Percentiles rank a stretch among this genome's conserved stretches.
phyloP scores from a whole-genome alignment of 2,888 invertebrate species.

The Caradrina kadenii region DNA sequence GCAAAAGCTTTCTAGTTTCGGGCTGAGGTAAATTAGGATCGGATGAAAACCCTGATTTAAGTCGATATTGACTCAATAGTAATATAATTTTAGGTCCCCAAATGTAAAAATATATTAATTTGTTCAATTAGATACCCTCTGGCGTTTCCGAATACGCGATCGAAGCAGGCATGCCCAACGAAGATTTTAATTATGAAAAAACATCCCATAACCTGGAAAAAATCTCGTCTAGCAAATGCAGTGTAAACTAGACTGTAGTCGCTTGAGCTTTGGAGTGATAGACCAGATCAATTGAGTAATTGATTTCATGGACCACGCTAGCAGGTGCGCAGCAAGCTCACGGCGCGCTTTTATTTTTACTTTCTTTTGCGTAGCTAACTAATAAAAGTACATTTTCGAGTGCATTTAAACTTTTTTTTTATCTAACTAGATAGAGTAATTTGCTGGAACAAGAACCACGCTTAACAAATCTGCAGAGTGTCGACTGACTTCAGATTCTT shows the following conservation, averaged over 20 bases:
- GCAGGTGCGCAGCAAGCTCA: background rate
- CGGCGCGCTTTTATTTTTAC: background rate
- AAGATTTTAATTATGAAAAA: background rate
- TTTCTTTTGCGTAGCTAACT: constrained; percentile 7
- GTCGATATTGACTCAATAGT: too few relatives aligned
- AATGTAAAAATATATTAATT: too few relatives aligned
- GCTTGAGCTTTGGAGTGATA: constrained; percentile 30
- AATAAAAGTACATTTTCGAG: background rate
- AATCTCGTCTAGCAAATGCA: constrained; percentile 17
- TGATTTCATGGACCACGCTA: constrained; percentile 28
- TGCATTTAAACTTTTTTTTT: background rate
- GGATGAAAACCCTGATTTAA: too few relatives aligned
- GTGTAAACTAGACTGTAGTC: constrained; percentile 30
- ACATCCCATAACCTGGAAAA: background rate
- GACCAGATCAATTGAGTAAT: constrained; percentile 40
- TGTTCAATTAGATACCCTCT: too few relatives aligned
- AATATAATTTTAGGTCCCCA: too few relatives aligned
- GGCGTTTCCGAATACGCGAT: too few relatives aligned
- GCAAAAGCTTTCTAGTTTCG: background rate
- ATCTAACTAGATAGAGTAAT: background rate
- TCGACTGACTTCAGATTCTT: too few relatives aligned
- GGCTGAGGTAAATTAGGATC: too few relatives aligned
- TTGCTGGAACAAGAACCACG: background rate
- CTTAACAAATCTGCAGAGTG: too few relatives aligned
- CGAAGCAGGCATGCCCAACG: background rate